Evolutionary conservation across 2,113 vertebrate species (phyloP), one percentile per base, ranked within the genome.

Genomic region (Trogon surrucura): DNA sequence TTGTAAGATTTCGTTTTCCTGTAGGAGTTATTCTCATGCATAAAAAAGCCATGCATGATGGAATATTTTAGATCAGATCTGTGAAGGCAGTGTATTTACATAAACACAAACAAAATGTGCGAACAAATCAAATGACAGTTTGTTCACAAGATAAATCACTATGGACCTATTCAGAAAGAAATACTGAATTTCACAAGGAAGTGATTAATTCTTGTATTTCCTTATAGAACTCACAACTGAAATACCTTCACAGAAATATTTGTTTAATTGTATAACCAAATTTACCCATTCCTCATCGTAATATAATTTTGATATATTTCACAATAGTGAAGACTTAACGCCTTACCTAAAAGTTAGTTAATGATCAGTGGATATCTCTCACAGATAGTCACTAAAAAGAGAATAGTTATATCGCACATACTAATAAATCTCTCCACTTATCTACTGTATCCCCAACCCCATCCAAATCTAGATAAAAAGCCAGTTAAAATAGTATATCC

Each of bases 361-460:
- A 11, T 2, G 26, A n/a, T 34, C 34, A 25, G 9, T 15, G 10
- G 34, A 45, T 4, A 27, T 10, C 32, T 45, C 53, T 16, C 27
- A 9, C 5, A 65, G 5, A 29, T 13, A 85, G 34, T 3, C 16
- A 45, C 53, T 48, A 47, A 57, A 48, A 9, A 51, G 23, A 67
- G 7, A 77, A 62, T 8, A 66, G 3, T 13, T 79, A 22, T 25
- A 62, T 38, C 12, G 60, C 3, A 3, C 53, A 16, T 16, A 11
- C 1, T 10, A 48, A 34, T 23, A 84, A 62, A 6, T 34, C 3
- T 2, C 2, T 4, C 10, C 2, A 15, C 2, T 62, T 51, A 8
- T 22, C 19, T 62, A n/a, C 5, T 2, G 1, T 21, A 23, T 41
- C 12, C 48, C 9, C 3, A 4, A 5, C 1, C 2, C 5, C 4